Evolutionary conservation across 2,888 invertebrate species (phyloP).

Genomic region (Philhelius pedissequus): DNA sequence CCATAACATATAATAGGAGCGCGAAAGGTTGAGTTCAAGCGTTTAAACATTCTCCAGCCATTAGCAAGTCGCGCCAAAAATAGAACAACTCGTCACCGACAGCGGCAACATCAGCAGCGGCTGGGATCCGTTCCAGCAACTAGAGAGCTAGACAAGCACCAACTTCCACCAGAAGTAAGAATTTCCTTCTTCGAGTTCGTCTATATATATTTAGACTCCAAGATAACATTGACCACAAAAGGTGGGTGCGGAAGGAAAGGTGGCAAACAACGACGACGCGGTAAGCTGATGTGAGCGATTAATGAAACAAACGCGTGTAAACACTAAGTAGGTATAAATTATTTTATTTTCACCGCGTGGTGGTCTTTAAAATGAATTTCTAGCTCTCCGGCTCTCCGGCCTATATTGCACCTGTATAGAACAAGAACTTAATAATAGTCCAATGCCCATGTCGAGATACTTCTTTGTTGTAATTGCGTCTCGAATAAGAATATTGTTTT

Average conservation of each 20-base stretch:
- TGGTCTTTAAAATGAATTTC: slow-evolving; percentile 50
- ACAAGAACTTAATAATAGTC: slow-evolving; percentile 65
- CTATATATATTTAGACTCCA: slow-evolving; percentile 8
- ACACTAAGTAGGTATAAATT: slow-evolving; percentile 66
- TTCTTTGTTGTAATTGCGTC: not conserved
- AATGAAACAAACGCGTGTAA: slow-evolving; percentile 60
- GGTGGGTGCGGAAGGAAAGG: not conserved
- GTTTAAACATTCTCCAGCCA: slow-evolving; percentile 31
- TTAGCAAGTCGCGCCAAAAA: slow-evolving; percentile 46
- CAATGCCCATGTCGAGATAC: slow-evolving; percentile 58
- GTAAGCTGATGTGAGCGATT: slow-evolving; percentile 9
- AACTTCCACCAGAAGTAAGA: slow-evolving; percentile 67
- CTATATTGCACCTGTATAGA: slow-evolving; percentile 66
- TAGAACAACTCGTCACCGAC: slow-evolving; percentile 34
- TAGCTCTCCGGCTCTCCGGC: slow-evolving; percentile 45
- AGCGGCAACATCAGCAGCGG: slow-evolving; percentile 5
- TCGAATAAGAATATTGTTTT: slow-evolving; percentile 17
- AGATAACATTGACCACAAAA: not conserved
- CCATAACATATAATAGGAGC: slow-evolving; percentile 41
- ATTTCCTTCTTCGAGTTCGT: slow-evolving; percentile 47
- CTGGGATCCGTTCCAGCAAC: slow-evolving; percentile 2
- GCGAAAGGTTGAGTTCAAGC: slow-evolving; percentile 66
- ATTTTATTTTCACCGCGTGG: slow-evolving; percentile 43
- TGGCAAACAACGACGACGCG: not conserved
- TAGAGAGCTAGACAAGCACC: slow-evolving; percentile 5